These are phyloP conservation scores for Heterochromis multidens DNA, from an alignment of 2,113 vertebrate species.

Conservation along the genomic window DNA sequence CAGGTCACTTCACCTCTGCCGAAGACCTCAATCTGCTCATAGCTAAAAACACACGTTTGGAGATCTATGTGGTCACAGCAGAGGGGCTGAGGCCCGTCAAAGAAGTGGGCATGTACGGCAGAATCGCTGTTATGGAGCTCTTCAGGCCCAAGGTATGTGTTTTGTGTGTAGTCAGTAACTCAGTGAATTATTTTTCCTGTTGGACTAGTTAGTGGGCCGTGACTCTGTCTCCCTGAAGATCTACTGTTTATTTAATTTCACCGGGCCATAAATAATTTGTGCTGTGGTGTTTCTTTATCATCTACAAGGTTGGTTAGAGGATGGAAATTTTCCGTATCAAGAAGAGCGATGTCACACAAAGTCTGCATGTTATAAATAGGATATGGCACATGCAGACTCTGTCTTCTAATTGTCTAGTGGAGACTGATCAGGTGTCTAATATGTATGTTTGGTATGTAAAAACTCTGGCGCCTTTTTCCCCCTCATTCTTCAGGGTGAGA, in stretches of 20 bases:
- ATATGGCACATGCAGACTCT: not conserved
- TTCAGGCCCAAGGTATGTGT: conserved; percentile 91
- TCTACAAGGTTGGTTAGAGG: not conserved
- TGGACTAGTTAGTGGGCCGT: not conserved
- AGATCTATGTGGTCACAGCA: conserved; percentile 96
- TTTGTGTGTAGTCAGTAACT: not conserved
- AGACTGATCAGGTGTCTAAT: not conserved
- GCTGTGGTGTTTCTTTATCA: not conserved
- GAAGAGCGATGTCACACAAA: not conserved
- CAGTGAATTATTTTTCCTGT: not conserved
- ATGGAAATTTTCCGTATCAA: not conserved
- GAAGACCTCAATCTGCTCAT: conserved; percentile 97
- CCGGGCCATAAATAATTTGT: not conserved
- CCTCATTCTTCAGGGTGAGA: conserved; percentile 86
- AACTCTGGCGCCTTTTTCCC: not conserved
- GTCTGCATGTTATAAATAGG: not conserved
- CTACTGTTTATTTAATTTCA: not conserved
- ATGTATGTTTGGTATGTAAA: not conserved
- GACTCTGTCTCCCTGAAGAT: not conserved
- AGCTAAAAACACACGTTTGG: conserved; percentile 95
- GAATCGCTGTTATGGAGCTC: conserved; percentile 96
- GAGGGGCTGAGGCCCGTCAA: conserved; percentile 98
- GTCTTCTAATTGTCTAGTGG: not conserved
- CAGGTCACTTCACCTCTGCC: conserved; percentile 95
- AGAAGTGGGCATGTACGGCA: conserved; percentile 98